Conservation (phyloP, 2,797 vertebrate genomes). For the Rhinella marina region DNA sequence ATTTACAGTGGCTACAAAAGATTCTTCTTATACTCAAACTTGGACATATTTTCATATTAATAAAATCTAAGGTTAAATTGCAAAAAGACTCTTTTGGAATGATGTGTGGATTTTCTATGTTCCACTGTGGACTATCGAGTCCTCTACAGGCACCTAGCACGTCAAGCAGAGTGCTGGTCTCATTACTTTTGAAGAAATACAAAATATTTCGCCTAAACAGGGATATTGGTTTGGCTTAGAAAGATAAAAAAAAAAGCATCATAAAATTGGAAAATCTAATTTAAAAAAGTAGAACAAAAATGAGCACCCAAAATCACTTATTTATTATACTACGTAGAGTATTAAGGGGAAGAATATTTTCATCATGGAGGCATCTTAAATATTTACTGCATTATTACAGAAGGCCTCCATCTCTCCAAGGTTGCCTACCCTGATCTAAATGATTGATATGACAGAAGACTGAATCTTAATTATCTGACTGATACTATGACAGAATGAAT, state of each 20-base stretch:
- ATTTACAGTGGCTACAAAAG: too few relatives aligned
- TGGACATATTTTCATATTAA: too few relatives aligned
- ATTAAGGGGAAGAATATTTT: neutral
- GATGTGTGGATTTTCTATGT: too few relatives aligned
- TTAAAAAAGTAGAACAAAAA: neutral
- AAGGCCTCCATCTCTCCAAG: neutral
- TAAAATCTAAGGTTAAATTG: too few relatives aligned
- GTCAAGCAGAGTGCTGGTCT: too few relatives aligned
- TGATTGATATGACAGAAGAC: conserved; percentile 17
- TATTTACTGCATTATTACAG: neutral
- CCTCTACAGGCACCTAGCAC: too few relatives aligned
- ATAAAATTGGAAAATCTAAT: neutral
- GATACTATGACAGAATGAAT: conserved; percentile 30
- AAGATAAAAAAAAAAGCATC: neutral
- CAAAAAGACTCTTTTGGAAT: too few relatives aligned
- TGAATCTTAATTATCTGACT: conserved; percentile 19
- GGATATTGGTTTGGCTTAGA: neutral
- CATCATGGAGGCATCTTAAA: neutral
- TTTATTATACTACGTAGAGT: neutral
- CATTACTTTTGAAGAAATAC: too few relatives aligned
- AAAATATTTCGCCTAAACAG: too few relatives aligned
- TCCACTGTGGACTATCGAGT: too few relatives aligned
- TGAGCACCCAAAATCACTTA: neutral
- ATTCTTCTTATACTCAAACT: too few relatives aligned
- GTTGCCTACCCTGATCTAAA: neutral